Evolutionary conservation across 2,113 vertebrate species (phyloP).

Genomic region (Corythaixoides concolor): DNA sequence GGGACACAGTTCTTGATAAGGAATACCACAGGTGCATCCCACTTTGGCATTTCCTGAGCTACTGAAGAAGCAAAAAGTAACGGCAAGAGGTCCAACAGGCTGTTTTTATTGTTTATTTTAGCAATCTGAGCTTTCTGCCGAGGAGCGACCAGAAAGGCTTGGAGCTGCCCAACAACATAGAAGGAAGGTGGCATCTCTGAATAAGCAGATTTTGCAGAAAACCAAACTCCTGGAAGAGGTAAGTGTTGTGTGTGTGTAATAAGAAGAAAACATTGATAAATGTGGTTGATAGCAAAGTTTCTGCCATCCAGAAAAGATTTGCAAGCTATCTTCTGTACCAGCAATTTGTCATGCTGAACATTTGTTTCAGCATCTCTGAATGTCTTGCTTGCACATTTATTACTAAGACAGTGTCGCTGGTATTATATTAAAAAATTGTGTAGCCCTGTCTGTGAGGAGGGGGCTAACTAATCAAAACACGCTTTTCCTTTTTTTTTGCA

Average conservation of each 20-base stretch:
- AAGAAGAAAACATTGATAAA: background rate
- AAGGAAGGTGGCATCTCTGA: slow-evolving; percentile 83
- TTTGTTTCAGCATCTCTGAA: background rate
- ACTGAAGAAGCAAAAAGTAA: background rate
- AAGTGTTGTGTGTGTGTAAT: background rate
- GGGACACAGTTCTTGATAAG: background rate
- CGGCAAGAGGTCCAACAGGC: background rate
- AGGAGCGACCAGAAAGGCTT: slow-evolving; percentile 85
- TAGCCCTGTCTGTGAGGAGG: background rate
- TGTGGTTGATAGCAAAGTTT: background rate
- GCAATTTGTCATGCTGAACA: background rate
- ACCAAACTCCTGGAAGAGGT: slow-evolving; percentile 87
- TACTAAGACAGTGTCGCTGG: background rate
- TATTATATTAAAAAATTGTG: background rate
- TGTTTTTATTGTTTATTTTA: slow-evolving; percentile 16
- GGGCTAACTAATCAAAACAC: background rate
- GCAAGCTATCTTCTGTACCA: background rate
- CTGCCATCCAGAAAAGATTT: background rate
- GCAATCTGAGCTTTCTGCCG: slow-evolving; percentile 85
- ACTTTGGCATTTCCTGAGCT: background rate
- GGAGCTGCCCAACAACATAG: slow-evolving; percentile 87
- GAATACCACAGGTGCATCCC: background rate
- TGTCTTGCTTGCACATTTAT: background rate
- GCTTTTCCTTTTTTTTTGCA: background rate
- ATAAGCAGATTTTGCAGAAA: slow-evolving; percentile 90